phyloP scores from a whole-genome alignment of 92 coral and sea anemone genomes.

The Phenganax stokvisi region DNA sequence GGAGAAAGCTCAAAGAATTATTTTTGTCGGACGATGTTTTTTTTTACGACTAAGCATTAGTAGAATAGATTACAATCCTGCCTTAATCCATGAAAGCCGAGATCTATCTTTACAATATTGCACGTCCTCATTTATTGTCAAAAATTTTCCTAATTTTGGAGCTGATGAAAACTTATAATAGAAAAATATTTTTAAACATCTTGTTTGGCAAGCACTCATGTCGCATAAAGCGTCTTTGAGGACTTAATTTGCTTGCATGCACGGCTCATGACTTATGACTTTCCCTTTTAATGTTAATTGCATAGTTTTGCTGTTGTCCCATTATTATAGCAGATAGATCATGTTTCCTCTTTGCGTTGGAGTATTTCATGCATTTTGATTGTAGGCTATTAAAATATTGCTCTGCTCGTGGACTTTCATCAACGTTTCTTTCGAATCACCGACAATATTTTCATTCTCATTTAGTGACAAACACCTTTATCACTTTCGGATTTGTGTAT shows the following conservation, averaged over 20 bases:
- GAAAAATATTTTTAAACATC: neutral
- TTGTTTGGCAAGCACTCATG: neutral
- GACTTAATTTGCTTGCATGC: neutral
- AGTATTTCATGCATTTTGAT: slow-evolving; percentile 15
- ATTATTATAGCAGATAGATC: neutral
- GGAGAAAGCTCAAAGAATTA: too few relatives aligned
- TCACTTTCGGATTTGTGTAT: neutral
- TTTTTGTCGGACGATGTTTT: too few relatives aligned
- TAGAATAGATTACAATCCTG: too few relatives aligned
- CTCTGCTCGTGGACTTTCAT: neutral
- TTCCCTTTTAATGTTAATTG: neutral
- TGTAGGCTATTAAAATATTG: slow-evolving; percentile 14
- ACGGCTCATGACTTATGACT: neutral
- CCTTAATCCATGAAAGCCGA: too few relatives aligned
- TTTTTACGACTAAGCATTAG: too few relatives aligned
- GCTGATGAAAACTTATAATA: neutral
- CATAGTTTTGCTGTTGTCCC: neutral
- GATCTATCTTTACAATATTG: neutral
- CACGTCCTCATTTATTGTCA: neutral
- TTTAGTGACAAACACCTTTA: neutral
- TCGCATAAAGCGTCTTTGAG: neutral
- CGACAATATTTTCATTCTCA: neutral
- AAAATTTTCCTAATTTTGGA: neutral
- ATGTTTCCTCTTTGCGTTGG: slow-evolving; percentile 10
- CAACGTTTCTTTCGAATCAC: neutral